Evolutionary conservation across 2,888 invertebrate species (phyloP).

Genomic region (Unio delphinus): DNA sequence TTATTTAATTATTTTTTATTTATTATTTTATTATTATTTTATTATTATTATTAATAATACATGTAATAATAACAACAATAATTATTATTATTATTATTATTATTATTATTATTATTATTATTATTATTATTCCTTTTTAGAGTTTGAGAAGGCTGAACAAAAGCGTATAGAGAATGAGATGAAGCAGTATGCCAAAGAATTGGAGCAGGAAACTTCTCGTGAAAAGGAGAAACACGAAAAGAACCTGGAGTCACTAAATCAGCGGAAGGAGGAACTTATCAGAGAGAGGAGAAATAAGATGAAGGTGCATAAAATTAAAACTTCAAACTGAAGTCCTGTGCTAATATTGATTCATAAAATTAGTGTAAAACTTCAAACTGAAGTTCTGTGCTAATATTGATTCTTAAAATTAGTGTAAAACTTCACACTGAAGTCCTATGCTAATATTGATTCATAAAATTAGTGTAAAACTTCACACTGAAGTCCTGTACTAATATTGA

Average conservation of each 20-base stretch:
- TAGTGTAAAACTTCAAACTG: too few relatives aligned
- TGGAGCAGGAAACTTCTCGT: slow-evolving; percentile 57
- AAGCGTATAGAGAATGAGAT: slow-evolving; percentile 55
- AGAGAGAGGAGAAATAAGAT: slow-evolving; percentile 58
- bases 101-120: slow-evolving; percentile 1
- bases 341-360: too few relatives aligned
- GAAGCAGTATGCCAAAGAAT: slow-evolving; percentile 47
- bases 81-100: slow-evolving; percentile 2
- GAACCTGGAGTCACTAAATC: slow-evolving; percentile 57
- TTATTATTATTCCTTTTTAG: slow-evolving; percentile 26
- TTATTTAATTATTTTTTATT: not conserved
- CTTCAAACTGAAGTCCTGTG: too few relatives aligned
- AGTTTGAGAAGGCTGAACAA: slow-evolving; percentile 60
- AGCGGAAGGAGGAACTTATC: slow-evolving; percentile 64
- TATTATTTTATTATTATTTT: not conserved
- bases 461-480: not conserved
- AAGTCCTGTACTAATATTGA: too few relatives aligned
- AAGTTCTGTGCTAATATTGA: too few relatives aligned
- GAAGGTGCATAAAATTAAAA: slow-evolving; percentile 44
- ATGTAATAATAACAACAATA: too few relatives aligned
- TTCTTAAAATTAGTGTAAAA: too few relatives aligned
- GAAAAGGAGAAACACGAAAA: slow-evolving; percentile 60
- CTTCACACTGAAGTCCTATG: too few relatives aligned
- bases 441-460: too few relatives aligned
- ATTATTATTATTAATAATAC: not conserved